Evolutionary conservation across 2,113 vertebrate genomes (phyloP).

Genomic region (Myxocyprinus asiaticus): DNA sequence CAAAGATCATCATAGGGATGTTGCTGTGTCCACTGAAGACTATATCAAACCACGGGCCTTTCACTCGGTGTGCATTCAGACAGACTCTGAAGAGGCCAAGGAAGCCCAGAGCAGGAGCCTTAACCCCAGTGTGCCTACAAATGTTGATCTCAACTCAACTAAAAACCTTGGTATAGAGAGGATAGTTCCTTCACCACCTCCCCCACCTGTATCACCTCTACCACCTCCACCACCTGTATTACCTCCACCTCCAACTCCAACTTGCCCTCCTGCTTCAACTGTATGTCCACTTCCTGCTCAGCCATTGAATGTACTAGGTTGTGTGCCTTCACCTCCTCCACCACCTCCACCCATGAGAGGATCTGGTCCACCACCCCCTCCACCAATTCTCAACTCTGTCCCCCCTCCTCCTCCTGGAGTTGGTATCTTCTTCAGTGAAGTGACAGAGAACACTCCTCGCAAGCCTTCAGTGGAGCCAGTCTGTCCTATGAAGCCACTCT

Average conservation of each 20-base stretch:
- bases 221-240: constrained; percentile 28
- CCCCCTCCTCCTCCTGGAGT: constrained; percentile 62
- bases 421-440: constrained; percentile 58
- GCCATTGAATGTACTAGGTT: constrained; percentile 13
- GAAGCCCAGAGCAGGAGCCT: constrained; percentile 65
- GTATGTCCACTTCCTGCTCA: constrained; percentile 51
- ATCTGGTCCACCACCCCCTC: constrained; percentile 48
- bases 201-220: constrained; percentile 57
- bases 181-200: constrained; percentile 42
- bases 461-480: constrained; percentile 85
- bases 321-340: constrained; percentile 9
- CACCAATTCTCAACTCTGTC: constrained; percentile 36
- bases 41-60: constrained; percentile 74
- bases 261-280: constrained; percentile 66
- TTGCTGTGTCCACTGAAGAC: constrained; percentile 82
- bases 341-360: constrained; percentile 11
- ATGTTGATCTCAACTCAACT: constrained; percentile 81
- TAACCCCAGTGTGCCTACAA: constrained; percentile 76
- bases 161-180: constrained; percentile 68
- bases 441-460: constrained; percentile 74
- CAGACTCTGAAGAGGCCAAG: constrained; percentile 80
- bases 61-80: constrained; percentile 88
- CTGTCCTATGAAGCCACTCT: constrained; percentile 93
- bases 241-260: constrained; percentile 47
- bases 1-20: constrained; percentile 75